These are phyloP conservation scores for Leptopterna dolabrata DNA, from an alignment of 2,888 invertebrate genomes.

Conservation along the genomic window DNA sequence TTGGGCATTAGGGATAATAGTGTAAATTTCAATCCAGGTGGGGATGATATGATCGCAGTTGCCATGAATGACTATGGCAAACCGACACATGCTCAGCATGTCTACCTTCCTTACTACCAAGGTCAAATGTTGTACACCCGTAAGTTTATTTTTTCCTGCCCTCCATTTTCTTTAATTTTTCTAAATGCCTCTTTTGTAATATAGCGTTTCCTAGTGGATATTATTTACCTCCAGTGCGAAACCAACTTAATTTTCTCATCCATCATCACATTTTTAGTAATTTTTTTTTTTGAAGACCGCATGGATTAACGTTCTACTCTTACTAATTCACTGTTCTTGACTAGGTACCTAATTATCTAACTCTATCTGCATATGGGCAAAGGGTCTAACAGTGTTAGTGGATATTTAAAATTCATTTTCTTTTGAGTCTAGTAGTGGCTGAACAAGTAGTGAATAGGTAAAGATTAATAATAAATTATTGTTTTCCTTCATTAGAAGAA, in stretches of 20 bases:
- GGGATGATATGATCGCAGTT: constrained; percentile 65
- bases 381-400: neutral
- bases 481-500: too few species aligned
- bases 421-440: neutral
- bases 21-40: constrained; percentile 62
- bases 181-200: neutral
- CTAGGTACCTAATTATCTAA: neutral
- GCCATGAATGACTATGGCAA: constrained; percentile 68
- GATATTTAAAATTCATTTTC: too few species aligned
- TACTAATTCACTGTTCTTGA: neutral
- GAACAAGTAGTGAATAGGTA: neutral
- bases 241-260: neutral
- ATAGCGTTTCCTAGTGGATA: neutral
- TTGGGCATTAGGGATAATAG: constrained; percentile 34
- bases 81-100: constrained; percentile 70
- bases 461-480: too few species aligned
- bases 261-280: neutral
- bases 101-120: constrained; percentile 71
- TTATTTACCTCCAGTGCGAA: neutral
- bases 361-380: neutral
- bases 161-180: constrained; percentile 45
- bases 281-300: neutral
- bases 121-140: constrained; percentile 68
- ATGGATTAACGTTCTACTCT: neutral
- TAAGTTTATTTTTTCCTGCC: constrained; percentile 58